A percentile compares a stretch with the other conserved stretches of the same genome.
phyloP scores from a whole-genome alignment of 2,113 vertebrate genomes.

The Microtus ochrogaster region DNA sequence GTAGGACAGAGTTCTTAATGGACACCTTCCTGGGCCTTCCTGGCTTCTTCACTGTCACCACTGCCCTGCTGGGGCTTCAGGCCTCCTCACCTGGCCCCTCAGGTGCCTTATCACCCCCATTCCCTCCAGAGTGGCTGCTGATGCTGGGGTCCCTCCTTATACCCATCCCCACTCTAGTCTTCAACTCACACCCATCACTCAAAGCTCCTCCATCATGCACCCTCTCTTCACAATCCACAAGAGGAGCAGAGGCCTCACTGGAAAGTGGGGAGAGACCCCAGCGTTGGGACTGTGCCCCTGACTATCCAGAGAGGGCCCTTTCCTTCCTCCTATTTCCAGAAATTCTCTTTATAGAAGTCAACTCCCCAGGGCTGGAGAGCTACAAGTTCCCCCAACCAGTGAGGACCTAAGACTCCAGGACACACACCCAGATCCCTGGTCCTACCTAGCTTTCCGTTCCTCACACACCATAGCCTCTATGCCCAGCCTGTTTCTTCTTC shows the following conservation, averaged over 20 bases:
- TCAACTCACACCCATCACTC: neutral
- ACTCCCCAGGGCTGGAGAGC: neutral
- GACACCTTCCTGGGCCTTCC: neutral
- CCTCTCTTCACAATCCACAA: neutral
- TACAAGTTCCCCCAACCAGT: too few species aligned
- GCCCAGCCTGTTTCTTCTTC: neutral
- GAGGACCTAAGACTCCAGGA: neutral
- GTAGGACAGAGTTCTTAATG: accelerated
- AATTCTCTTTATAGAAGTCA: neutral
- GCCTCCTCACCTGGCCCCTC: neutral
- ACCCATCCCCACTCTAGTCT: too few species aligned
- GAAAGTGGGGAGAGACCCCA: neutral
- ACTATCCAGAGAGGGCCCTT: neutral
- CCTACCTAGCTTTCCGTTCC: neutral
- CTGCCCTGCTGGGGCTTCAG: neutral
- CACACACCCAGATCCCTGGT: neutral
- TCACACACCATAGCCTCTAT: neutral
- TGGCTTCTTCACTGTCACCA: neutral
- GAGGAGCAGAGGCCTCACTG: neutral
- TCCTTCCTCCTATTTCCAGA: neutral
- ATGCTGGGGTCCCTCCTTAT: neutral
- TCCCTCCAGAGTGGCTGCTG: neutral
- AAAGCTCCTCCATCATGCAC: neutral
- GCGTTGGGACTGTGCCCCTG: neutral
- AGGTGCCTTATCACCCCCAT: too few species aligned